A percentile compares a stretch with the other conserved stretches of the same genome.
phyloP scores from a whole-genome alignment of 2,113 vertebrate genomes.

The Capreolus pygargus region DNA sequence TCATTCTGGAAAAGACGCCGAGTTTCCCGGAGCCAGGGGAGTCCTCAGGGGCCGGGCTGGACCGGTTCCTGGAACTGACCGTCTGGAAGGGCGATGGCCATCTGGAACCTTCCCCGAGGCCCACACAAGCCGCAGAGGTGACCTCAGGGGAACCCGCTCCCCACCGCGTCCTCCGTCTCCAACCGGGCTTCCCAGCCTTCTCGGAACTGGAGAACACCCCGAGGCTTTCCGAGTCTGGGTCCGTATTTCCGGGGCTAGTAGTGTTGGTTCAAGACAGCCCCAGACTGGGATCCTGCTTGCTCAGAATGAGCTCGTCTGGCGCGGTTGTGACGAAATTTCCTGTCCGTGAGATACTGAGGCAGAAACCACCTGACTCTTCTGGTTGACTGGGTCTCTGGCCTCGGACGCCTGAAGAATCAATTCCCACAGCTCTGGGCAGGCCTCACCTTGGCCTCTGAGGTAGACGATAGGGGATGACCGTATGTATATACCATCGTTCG shows the following conservation, averaged over 20 bases:
- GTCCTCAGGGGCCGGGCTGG: background rate
- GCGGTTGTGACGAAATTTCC: background rate
- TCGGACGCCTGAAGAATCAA: too few species aligned
- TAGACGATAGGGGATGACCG: background rate
- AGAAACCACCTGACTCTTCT: background rate
- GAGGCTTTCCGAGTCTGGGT: background rate
- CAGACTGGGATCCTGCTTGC: background rate
- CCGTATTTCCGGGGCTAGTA: background rate
- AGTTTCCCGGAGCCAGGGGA: background rate
- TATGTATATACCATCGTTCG: background rate
- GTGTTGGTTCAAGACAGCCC: background rate
- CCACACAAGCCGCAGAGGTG: background rate
- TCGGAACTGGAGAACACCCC: background rate
- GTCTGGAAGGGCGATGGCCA: background rate
- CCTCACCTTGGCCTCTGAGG: background rate
- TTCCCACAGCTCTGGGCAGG: background rate
- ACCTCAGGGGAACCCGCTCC: too few species aligned
- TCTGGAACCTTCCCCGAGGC: background rate
- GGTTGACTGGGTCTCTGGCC: background rate
- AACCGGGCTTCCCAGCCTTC: background rate
- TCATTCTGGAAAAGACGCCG: background rate
- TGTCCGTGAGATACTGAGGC: background rate
- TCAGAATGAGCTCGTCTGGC: background rate
- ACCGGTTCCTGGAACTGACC: background rate
- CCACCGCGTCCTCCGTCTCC: background rate